These are phyloP conservation scores for Piprites chloris DNA, from an alignment of 2,113 vertebrate species.

Conservation along the genomic window DNA sequence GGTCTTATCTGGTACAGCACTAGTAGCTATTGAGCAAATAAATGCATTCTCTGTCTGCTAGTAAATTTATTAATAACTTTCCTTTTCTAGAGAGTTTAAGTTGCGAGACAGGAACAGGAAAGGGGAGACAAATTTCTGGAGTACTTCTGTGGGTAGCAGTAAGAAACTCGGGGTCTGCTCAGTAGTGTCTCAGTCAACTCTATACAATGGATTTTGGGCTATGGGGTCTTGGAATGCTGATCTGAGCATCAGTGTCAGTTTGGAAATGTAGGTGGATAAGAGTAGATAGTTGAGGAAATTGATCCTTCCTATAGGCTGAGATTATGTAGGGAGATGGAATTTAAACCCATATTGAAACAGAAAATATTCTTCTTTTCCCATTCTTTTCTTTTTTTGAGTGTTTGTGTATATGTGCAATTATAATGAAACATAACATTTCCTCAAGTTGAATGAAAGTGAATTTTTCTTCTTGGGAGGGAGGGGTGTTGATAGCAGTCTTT, in stretches of 20 bases:
- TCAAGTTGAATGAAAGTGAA: background rate
- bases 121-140: background rate
- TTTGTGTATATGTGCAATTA: background rate
- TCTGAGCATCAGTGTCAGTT: background rate
- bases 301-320: background rate
- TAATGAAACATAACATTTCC: background rate
- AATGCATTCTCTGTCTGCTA: background rate
- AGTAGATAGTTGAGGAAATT: background rate
- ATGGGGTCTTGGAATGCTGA: background rate
- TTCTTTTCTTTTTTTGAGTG: fast-evolving
- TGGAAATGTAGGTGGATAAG: background rate
- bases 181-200: background rate
- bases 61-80: background rate
- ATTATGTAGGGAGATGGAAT: background rate
- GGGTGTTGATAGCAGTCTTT: background rate
- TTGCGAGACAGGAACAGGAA: background rate
- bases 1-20: background rate
- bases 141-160: background rate
- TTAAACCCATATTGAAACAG: background rate
- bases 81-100: background rate
- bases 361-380: background rate
- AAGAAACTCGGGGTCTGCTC: fast-evolving
- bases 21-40: background rate
- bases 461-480: background rate
- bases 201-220: background rate